phyloP scores from a whole-genome alignment of 2,113 vertebrate species.

The Hippocampus zosterae region DNA sequence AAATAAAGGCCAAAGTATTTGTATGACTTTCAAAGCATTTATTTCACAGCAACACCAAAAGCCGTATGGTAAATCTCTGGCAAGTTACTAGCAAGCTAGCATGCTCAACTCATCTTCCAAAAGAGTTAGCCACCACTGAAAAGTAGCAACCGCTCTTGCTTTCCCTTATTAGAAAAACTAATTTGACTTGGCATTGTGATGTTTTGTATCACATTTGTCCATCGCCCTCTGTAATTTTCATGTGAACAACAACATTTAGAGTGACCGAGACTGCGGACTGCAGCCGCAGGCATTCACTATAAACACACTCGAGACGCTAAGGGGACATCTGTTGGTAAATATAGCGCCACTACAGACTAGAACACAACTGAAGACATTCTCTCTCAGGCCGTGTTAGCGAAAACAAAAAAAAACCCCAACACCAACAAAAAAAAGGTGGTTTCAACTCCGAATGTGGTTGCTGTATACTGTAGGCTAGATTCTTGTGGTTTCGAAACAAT shows the following conservation, averaged over 20 bases:
- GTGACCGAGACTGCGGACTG: constrained; percentile 46
- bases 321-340: constrained; percentile 43
- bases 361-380: not conserved
- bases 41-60: not conserved
- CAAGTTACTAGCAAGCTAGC: not conserved
- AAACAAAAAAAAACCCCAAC: not conserved
- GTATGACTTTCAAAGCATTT: not conserved
- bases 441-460: constrained; percentile 28
- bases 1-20: not conserved
- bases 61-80: not conserved
- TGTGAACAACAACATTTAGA: constrained; percentile 51
- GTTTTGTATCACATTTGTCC: constrained; percentile 36
- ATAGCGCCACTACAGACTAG: constrained; percentile 28
- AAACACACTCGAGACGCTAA: constrained; percentile 53
- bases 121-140: not conserved
- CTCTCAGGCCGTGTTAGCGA: not conserved
- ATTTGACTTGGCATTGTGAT: constrained; percentile 12
- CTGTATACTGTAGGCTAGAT: constrained; percentile 20
- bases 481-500: constrained; percentile 42
- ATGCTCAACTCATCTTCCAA: not conserved
- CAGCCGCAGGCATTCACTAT: constrained; percentile 68
- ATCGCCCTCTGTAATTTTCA: constrained; percentile 40
- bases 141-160: not conserved
- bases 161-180: constrained; percentile 19
- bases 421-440: not conserved